Evolutionary conservation across 2,888 invertebrate species (phyloP), one percentile per base, ranked within the genome.

Genomic region (Leucophora obtusa): DNA sequence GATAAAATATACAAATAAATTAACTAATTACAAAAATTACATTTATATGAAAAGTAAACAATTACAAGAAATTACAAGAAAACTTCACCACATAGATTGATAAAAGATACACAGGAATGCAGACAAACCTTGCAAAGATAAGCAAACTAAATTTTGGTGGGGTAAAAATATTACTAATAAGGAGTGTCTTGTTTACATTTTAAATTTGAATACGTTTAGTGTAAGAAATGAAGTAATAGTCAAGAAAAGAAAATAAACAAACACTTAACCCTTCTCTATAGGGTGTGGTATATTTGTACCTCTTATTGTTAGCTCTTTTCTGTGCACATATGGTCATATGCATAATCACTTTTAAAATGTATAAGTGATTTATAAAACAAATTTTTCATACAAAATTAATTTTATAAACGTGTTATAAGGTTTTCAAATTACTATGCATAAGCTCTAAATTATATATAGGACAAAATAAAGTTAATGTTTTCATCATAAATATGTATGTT

Each of bases 131-230:
- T 72, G 17, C 47, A 33, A 50, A 63, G 47, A 71, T 63, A 65
- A 58, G 21, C 6, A 14, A 43, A 51, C 38, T 24, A 62, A 47
- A 69, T 33, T 70, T 50, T 70, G 59, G 70, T 58, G 76, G 70
- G 65, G 65, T 53, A 71, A 33, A 24, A 24, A 59, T 43, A 38
- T 28, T 21, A 53, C 4, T 6, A 53, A 15, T 35, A 21, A 33
- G 69, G 69, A 69, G 78, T 79, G 63, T 43, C 47, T 65, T 69
- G 21, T 63, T 65, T 62, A 68, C 33, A 51, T 58, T 69, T 56
- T 14, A 38, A 38, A 66, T 51, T 7, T 47, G 9, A 28, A 71
- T 18, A 15, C 9, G 18, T 35, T 53, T 35, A 51, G 58, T 58
- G 63, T 15, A 33, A 59, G 28, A 38, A 38, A 28, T n/a, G 8